phyloP scores from a whole-genome alignment of 2,113 vertebrate genomes.

The Anarrhichthys ocellatus region DNA sequence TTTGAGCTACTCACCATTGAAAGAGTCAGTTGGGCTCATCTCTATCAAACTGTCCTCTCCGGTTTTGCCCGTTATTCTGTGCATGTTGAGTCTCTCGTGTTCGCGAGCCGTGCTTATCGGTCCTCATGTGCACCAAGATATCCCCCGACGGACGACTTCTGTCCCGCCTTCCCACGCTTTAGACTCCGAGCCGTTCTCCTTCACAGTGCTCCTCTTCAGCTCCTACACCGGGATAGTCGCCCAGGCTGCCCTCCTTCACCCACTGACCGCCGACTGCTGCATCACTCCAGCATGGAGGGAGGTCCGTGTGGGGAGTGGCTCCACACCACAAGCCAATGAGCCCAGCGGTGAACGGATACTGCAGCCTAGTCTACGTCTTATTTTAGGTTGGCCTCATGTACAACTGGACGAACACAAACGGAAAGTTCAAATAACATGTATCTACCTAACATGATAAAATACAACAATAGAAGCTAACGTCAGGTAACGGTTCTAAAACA shows the following conservation, averaged over 20 bases:
- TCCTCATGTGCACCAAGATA: slow-evolving; percentile 5
- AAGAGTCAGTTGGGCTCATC: slow-evolving; percentile 78
- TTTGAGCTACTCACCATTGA: slow-evolving; percentile 68
- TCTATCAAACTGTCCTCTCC: slow-evolving; percentile 79
- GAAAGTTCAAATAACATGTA: not conserved
- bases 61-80: slow-evolving; percentile 68
- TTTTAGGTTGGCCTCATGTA: not conserved
- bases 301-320: slow-evolving; percentile 51
- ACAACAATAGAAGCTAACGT: not conserved
- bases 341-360: not conserved
- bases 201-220: not conserved
- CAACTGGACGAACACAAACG: not conserved
- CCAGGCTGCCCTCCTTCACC: slow-evolving; percentile 10
- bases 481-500: not conserved
- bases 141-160: not conserved
- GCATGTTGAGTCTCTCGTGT: slow-evolving; percentile 58
- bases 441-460: not conserved
- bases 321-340: slow-evolving; percentile 35
- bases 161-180: slow-evolving; percentile 14
- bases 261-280: slow-evolving; percentile 42
- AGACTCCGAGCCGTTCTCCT: not conserved
- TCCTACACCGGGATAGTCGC: not conserved
- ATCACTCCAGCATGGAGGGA: slow-evolving; percentile 27
- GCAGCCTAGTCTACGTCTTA: not conserved
- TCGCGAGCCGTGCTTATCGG: not conserved